Percentiles rank a stretch among this genome's conserved stretches.
Evolutionary conservation across 2,888 invertebrate species (phyloP).

Genomic region (Leucoma salicis): DNA sequence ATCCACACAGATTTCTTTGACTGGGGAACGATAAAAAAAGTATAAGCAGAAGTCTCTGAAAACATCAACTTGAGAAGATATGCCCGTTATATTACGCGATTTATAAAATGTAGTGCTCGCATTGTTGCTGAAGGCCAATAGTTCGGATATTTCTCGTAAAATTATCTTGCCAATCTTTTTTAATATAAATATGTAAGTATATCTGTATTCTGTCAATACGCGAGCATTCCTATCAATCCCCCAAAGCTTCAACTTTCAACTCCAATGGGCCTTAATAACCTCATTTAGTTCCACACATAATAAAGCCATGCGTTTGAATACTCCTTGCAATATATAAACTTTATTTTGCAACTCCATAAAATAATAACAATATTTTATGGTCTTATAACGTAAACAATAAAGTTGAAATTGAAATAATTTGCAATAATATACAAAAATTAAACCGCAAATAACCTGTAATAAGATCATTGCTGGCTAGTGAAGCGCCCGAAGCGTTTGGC

Average conservation of each 20-base stretch:
- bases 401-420: constrained; percentile 30
- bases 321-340: constrained; percentile 33
- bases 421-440: constrained; percentile 7
- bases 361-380: constrained; percentile 19
- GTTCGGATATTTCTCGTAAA: too few relatives aligned
- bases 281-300: constrained; percentile 68
- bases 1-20: too few relatives aligned
- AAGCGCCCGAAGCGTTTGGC: constrained; percentile 59
- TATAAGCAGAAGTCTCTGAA: too few relatives aligned
- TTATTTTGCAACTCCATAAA: constrained; percentile 23
- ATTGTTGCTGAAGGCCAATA: too few relatives aligned
- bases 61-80: too few relatives aligned
- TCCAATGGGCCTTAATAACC: constrained; percentile 56
- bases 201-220: constrained; percentile 4
- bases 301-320: constrained; percentile 59
- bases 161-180: too few relatives aligned
- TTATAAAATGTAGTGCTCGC: too few relatives aligned
- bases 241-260: constrained; percentile 31
- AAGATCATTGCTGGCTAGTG: constrained; percentile 61
- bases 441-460: constrained; percentile 54
- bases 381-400: constrained; percentile 39
- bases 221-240: constrained; percentile 18
- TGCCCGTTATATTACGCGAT: too few relatives aligned
- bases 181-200: neutral
- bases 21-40: too few relatives aligned